Conservation (phyloP, 2,797 vertebrate genomes). For the Rhinella marina region DNA sequence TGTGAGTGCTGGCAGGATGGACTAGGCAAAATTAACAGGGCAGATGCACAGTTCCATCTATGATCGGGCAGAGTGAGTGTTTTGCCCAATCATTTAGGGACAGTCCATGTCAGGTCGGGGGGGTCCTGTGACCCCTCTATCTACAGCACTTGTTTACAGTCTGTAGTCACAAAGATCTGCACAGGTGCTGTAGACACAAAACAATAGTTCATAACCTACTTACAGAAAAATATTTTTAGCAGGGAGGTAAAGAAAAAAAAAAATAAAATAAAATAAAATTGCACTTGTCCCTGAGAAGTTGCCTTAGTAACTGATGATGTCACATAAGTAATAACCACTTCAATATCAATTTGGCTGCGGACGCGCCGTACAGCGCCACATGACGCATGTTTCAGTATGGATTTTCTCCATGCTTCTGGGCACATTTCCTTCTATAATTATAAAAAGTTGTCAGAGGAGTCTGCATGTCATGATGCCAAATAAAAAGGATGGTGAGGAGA, state of each 20-base stretch:
- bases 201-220: too few relatives aligned
- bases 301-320: neutral
- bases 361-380: neutral
- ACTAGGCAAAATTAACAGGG: too few relatives aligned
- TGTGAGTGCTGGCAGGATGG: too few relatives aligned
- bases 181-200: too few relatives aligned
- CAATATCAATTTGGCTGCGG: constrained; percentile 1
- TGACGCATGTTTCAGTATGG: neutral
- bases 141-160: too few relatives aligned
- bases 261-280: neutral
- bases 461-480: neutral
- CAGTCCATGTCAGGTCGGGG: too few relatives aligned
- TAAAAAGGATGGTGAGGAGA: neutral
- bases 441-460: neutral
- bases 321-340: neutral
- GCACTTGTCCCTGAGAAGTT: neutral
- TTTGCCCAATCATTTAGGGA: too few relatives aligned
- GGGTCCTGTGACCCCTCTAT: too few relatives aligned
- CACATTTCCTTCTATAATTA: neutral
- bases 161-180: too few relatives aligned
- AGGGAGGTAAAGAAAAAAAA: neutral
- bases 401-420: neutral
- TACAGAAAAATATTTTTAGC: too few relatives aligned
- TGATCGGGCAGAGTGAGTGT: too few relatives aligned
- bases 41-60: too few relatives aligned